These are phyloP conservation scores for Rhodeus uyekii DNA, from an alignment of 2,797 vertebrate genomes.

Conservation along the genomic window DNA sequence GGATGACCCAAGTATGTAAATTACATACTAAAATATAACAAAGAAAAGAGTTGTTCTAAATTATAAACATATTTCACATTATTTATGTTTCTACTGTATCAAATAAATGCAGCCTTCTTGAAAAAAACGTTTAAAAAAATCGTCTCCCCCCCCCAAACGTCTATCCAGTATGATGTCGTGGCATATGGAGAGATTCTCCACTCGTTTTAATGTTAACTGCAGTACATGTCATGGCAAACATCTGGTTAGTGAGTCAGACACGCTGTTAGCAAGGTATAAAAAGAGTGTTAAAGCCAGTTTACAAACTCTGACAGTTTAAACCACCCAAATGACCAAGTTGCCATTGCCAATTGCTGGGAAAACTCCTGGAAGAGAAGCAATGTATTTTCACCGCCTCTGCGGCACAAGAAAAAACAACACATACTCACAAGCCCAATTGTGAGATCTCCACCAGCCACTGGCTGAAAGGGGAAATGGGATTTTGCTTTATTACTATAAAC, in stretches of 20 bases:
- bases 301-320: slow-evolving; percentile 68
- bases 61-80: neutral
- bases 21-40: neutral
- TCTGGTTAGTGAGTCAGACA: neutral
- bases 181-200: no score
- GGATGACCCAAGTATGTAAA: no score
- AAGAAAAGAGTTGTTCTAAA: neutral
- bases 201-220: no score
- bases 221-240: neutral
- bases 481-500: slow-evolving; percentile 76
- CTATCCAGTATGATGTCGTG: no score
- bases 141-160: no score
- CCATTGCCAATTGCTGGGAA: slow-evolving; percentile 61
- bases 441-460: slow-evolving; percentile 50
- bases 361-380: slow-evolving; percentile 3
- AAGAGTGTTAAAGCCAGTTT: neutral
- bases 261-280: neutral
- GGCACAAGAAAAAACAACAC: slow-evolving; percentile 1
- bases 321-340: slow-evolving; percentile 57
- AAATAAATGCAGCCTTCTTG: neutral
- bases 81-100: neutral
- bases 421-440: neutral
- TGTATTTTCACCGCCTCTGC: neutral
- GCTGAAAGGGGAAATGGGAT: slow-evolving; percentile 70
- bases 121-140: neutral